Base-by-base conservation (phyloP, 2,797 vertebrate genomes). In the Coregonus ussuriensis region DNA sequence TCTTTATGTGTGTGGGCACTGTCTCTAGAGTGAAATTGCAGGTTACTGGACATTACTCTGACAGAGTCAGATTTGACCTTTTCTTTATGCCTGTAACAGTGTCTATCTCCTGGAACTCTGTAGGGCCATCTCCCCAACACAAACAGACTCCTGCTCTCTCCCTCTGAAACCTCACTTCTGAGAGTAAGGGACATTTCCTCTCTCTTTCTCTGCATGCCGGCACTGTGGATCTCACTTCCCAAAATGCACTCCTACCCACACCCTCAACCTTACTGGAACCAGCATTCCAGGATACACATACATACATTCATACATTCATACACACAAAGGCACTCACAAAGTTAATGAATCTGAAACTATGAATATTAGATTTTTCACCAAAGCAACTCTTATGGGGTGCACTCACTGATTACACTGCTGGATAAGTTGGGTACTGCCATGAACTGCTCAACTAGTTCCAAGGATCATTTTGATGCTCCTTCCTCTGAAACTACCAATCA, bases 191-290 rank as follows among this genome's bases (percentile, higher is more conserved):
- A 62, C 56, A 9, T 21, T 21, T 62, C 56, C 56, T 59, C 54
- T 62, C 15, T 62, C 56, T n/a, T 18, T 62, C 6, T 59, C 18
- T 59, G 14, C 35, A 74, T 76, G 81, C 81, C 71, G 15, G 37
- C 52, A 1, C 66, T 78, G 76, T 81, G 71, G 75, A 16, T 87
- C 59, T 90, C 87, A 91, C 83, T 91, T 91, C 90, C 88, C 77
- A 62, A 63, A 62, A 63, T 54, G 56, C 70, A 75, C 82, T 80
- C 56, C 14, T 31, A n/a, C 68, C 21, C 66, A 62, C n/a, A 51
- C 21, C 56, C 29, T 70, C 1, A 51, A 18, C 35, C 15, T n/a
- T 31, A 51, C 53, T 41, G 35, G 16, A 47, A 37, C 1, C 3
- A 16, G 37, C 2, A 3, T 41, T 37, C 33, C 18, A 41, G 18